phyloP scores from a whole-genome alignment of 2,888 invertebrate species.

The Pollenia angustigena region DNA sequence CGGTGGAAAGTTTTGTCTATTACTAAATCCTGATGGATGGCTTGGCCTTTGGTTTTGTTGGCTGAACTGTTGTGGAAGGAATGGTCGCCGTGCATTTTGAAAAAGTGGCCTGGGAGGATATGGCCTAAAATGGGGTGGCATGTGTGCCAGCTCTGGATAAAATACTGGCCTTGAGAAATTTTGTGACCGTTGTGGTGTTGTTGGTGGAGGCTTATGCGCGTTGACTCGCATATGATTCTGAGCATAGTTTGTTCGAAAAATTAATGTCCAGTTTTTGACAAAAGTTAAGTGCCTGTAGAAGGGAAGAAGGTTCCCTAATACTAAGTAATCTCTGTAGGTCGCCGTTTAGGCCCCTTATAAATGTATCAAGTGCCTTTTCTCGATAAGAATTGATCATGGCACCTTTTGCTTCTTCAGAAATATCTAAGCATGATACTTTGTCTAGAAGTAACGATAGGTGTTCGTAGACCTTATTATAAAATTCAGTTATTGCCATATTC shows the following conservation, averaged over 20 bases:
- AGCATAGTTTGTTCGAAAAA: not conserved
- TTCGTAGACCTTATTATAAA: not conserved
- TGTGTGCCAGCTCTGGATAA: too few species aligned
- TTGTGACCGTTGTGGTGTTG: not conserved
- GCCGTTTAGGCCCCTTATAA: not conserved
- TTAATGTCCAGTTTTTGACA: not conserved
- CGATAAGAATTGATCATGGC: not conserved
- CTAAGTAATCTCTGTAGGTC: not conserved
- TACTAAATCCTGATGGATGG: not conserved
- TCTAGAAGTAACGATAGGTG: too few species aligned
- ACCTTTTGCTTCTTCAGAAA: too few species aligned
- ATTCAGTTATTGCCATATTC: not conserved
- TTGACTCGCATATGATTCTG: not conserved
- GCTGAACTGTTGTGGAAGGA: not conserved
- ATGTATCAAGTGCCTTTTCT: not conserved
- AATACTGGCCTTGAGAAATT: not conserved
- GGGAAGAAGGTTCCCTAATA: not conserved
- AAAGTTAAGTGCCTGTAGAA: not conserved
- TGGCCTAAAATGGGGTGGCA: slow-evolving; percentile 12
- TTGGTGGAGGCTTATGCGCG: not conserved
- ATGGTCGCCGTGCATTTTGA: not conserved
- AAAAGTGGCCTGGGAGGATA: not conserved
- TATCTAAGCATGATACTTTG: too few species aligned
- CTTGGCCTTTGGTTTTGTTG: slow-evolving; percentile 2
- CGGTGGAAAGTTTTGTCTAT: not conserved